Evolutionary conservation across 2,113 vertebrate species (phyloP), one percentile per base, ranked within the genome.

Genomic region (Hippocampus guttulatus): DNA sequence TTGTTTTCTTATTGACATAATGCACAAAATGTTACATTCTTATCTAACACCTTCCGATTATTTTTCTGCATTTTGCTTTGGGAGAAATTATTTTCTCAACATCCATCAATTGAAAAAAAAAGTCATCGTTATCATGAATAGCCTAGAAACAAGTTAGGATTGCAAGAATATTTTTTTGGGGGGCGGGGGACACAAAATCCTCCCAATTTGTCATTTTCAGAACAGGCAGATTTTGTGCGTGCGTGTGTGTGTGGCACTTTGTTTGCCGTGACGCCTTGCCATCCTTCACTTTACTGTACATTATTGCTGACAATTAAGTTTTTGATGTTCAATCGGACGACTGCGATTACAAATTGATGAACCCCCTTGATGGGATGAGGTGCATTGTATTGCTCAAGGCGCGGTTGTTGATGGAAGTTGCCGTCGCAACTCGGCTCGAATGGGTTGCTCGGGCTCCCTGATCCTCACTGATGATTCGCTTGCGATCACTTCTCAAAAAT

Each of bases 261-360:
- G 21, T 15, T n/a, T 21, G 1, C 11, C 21, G 47, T 21, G 25
- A 52, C 47, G 10, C 43, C 27, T n/a, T 21, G 49, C 12, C 47
- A 54, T 21, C 49, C 66, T 68, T 54, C 47, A n/a, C 27, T 5
- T 75, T 64, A 61, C 84, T 90, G 84, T 89, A 88, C 85, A 89
- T 91, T 91, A 90, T 91, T 90, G 90, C 89, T 90, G 85, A 81
- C 70, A 80, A 58, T 70, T 76, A 73, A 75, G 67, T n/a, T 76
- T 76, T 66, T 67, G 60, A 64, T 57, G 61, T 64, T 18, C 3
- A 38, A 55, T 68, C 21, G 2, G 33, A 54, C 23, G 3, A 21
- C 16, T 12, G 45, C 12, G 49, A 18, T 6, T 51, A 30, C 9
- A 11, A 38, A 38, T 38, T 47, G n/a, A 30, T 54, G 38, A 21